Evolutionary conservation across 1,140 invertebrate genomes (phyloP), one percentile per base, ranked within the genome.

Genomic region (Caenorhabditis latens): DNA sequence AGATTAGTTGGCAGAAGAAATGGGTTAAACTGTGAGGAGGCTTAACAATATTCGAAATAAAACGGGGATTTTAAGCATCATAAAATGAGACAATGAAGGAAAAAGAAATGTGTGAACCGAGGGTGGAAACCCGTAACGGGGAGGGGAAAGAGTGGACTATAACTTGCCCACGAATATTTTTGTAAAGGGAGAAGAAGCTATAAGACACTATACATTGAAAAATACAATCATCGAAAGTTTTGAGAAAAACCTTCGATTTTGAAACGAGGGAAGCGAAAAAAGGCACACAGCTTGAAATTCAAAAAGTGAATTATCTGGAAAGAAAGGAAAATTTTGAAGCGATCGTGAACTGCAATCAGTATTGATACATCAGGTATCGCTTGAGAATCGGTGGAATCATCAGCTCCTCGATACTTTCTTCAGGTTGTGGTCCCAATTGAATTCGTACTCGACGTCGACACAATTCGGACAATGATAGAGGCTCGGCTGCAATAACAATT

Each of bases 331-430:
- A 71, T 53, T 2, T 16, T 46, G 42, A 21, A 71, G n/a, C 43
- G 24, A 11, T 21, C 11, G 11, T 32, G 5, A 14, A 4, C 24
- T 7, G 46, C 71, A 50, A 63, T 55, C 48, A 84, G 32, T 86
- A 88, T 61, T 88, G 88, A 43, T 91, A 92, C 19, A 91, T 86
- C 55, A 91, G 53, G 63, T 90, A 91, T 13, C 89, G 71, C 43
- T 86, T 90, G 16, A 91, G 88, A n/a, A 71, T 79, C 32, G 87
- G 87, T 14, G 91, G 91, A 46, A 91, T 67, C 11, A 75, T 65
- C 48, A 91, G 84, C 65, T 91, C 88, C 4, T 90, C 83, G 32
- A 92, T 85, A 14, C 75, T 46, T 9, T 87, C 67, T 19, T 92
- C 50, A 32, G 88, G 61, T 13, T 87, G 40, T 13, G 57, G 83